Evolutionary conservation across 2,797 vertebrate genomes (phyloP), one percentile per base, ranked within the genome.

Genomic region (Mallotus villosus): DNA sequence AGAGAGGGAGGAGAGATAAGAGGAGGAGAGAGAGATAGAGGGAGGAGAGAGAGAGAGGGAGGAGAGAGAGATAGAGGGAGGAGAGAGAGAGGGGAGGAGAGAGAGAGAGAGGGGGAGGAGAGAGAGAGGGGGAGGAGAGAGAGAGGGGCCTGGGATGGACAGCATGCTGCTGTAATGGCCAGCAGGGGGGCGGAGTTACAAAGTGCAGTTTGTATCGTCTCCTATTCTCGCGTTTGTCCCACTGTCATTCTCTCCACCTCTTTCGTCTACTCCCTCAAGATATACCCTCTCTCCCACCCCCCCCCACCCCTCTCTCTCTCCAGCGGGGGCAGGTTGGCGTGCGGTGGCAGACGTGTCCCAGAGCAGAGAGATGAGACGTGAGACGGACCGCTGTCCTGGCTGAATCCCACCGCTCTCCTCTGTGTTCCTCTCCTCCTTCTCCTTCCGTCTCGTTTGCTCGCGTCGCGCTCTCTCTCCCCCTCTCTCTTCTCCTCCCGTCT

Each of bases 401-500:
- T 53, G 16, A 53, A 17, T 53, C 16, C 3, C 5, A 17, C 49
- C 49, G 49, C 14, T 51, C 14, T 51, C 49, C 49, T 51, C 16
- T 51, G 17, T 51, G 12, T 5, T 51, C 49, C 49, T 51, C 49
- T 51, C 49, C 32, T 34, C 32, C 5, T 34, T 2, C 11, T 41
- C 37, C 37, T 41, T 2, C 37, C 37, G 5, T 5, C 37, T 11
- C 37, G 2, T 12, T 2, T 12, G 2, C 37, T 41, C 9, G 37
- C 37, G n/a, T 41, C 37, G 37, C 11, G 1, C 37, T 2, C 37
- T 7, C 37, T 12, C 37, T 11, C 37, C 37, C 37, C 37, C 51
- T 5, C 51, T 22, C 58, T 34, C 17, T 64, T 69, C 74, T 60
- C 19, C 16, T 27, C 32, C 64, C 68, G 62, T 82, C 73, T 25